A percentile compares a stretch with the other conserved stretches of the same genome.
phyloP scores from a whole-genome alignment of 2,113 vertebrate genomes.

The Trochalopteron elliotii region DNA sequence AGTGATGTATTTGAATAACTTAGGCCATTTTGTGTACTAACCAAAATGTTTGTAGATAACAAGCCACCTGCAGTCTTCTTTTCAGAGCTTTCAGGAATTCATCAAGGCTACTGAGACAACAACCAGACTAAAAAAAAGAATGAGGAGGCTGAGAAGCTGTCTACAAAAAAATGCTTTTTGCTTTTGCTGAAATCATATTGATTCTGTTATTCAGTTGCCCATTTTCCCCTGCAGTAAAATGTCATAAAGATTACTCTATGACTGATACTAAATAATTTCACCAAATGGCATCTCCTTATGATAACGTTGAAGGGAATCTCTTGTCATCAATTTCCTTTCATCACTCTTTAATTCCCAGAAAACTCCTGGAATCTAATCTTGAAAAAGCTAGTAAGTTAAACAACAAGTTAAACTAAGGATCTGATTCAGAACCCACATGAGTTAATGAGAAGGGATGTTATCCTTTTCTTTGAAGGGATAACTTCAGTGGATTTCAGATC shows the following conservation, averaged over 20 bases:
- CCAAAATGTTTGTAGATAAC: too few species aligned
- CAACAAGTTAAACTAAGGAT: neutral
- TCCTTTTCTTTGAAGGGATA: neutral
- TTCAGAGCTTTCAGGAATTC: too few species aligned
- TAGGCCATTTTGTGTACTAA: too few species aligned
- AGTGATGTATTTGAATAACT: too few species aligned
- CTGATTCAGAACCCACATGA: neutral
- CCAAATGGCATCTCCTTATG: neutral
- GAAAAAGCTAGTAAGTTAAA: neutral
- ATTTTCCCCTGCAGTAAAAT: neutral
- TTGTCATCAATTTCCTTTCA: neutral
- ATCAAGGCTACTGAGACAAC: too few species aligned
- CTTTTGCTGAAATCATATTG: too few species aligned
- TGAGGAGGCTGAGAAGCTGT: too few species aligned
- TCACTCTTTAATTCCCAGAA: neutral
- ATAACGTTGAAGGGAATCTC: neutral
- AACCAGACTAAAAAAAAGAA: too few species aligned
- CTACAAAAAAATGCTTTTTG: too few species aligned
- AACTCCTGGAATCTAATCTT: neutral
- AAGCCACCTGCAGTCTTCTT: too few species aligned
- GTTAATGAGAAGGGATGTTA: neutral
- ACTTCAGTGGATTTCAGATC: neutral
- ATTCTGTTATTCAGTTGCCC: too few species aligned
- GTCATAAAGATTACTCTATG: neutral
- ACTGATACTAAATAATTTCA: neutral